Conservation (phyloP, 2,113 vertebrate genomes). For the Microcebus ravelobensis region DNA sequence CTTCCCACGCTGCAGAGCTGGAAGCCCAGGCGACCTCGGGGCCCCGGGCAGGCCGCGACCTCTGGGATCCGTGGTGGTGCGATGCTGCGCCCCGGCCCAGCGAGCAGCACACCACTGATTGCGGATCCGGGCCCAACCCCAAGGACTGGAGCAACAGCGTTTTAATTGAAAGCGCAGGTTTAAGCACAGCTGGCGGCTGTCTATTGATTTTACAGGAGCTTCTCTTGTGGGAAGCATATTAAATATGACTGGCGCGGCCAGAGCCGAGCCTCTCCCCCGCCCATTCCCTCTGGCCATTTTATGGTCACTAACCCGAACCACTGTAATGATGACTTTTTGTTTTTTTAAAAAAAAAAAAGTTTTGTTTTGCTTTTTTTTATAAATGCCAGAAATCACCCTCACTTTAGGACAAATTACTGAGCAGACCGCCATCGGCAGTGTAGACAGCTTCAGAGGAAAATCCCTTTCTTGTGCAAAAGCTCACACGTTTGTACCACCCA, state of each 20-base stretch:
- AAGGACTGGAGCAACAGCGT: constrained; percentile 57
- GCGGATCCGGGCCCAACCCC: constrained; percentile 42
- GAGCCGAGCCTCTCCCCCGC: neutral
- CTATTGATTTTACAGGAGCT: constrained; percentile 74
- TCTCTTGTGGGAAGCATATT: constrained; percentile 68
- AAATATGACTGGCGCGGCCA: constrained; percentile 62
- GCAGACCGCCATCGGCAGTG: constrained; percentile 15
- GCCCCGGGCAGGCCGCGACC: neutral
- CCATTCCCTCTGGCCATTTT: constrained; percentile 45
- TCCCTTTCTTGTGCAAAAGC: constrained; percentile 41
- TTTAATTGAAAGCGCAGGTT: constrained; percentile 82
- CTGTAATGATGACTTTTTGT: constrained; percentile 25
- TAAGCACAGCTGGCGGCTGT: constrained; percentile 82
- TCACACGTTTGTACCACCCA: neutral
- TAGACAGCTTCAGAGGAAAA: constrained; percentile 52
- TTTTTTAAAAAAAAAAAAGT: neutral
- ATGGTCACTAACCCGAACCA: constrained; percentile 30
- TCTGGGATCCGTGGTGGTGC: neutral
- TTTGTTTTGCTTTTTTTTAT: neutral
- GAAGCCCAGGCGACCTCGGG: neutral
- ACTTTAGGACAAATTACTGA: constrained; percentile 21
- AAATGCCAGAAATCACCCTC: constrained; percentile 34
- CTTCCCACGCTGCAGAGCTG: neutral
- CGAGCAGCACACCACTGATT: neutral
- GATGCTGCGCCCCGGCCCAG: neutral